These are phyloP conservation scores for Mythimna loreyi DNA, from an alignment of 2,888 invertebrate genomes.

Conservation along the genomic window DNA sequence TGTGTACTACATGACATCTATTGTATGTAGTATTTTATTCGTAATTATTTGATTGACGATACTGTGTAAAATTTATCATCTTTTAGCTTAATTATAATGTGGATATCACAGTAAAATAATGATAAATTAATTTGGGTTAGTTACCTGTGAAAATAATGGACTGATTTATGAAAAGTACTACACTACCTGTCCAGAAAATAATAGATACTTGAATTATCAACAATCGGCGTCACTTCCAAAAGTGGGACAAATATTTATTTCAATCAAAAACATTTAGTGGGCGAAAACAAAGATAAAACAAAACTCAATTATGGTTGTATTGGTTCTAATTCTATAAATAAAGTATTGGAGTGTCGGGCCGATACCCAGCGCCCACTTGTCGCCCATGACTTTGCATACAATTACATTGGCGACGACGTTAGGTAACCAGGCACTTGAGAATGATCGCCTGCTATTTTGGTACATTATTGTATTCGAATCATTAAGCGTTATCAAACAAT, in stretches of 20 bases:
- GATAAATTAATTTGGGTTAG: background rate
- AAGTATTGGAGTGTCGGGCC: slow-evolving; percentile 36
- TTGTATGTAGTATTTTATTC: slow-evolving; percentile 16
- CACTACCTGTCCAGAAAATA: background rate
- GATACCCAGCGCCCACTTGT: slow-evolving; percentile 60
- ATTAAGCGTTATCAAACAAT: slow-evolving; percentile 31
- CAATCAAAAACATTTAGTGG: slow-evolving; percentile 3
- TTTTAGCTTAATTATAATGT: background rate
- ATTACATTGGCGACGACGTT: slow-evolving; percentile 34
- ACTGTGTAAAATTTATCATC: background rate
- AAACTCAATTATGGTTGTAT: slow-evolving; percentile 32
- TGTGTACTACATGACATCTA: slow-evolving; percentile 20
- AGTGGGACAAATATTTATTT: slow-evolving; percentile 28
- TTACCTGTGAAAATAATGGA: background rate
- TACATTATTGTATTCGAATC: slow-evolving; percentile 25
- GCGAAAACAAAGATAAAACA: slow-evolving; percentile 23
- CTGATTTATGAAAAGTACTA: background rate
- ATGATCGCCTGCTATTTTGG: slow-evolving; percentile 49
- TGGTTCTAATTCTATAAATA: slow-evolving; percentile 56
- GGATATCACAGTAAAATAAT: background rate
- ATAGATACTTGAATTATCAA: background rate
- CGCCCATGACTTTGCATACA: slow-evolving; percentile 54
- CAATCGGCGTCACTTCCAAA: background rate
- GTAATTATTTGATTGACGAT: slow-evolving; percentile 6
- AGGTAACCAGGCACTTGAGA: slow-evolving; percentile 39